Percentiles rank a stretch among this genome's conserved stretches.
Evolutionary conservation across 2,888 invertebrate species (phyloP).

Genomic region (Chirona hameri): DNA sequence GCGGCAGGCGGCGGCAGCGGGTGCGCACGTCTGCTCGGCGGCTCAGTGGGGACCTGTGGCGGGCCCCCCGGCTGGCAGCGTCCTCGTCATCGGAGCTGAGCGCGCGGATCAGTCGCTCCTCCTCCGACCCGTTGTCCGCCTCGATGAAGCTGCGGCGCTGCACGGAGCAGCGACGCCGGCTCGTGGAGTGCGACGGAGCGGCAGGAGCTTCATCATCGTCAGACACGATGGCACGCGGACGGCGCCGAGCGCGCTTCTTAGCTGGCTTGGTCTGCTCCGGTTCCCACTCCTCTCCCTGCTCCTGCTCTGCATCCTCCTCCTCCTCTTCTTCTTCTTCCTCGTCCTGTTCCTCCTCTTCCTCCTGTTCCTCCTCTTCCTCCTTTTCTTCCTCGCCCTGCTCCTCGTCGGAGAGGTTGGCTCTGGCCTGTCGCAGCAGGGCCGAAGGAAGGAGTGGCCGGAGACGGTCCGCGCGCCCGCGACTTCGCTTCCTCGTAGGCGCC

Average conservation of each 20-base stretch:
- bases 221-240: not conserved
- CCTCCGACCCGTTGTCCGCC: not conserved
- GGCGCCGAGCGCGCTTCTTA: conserved; percentile 23
- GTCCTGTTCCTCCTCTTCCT: not conserved
- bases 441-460: not conserved
- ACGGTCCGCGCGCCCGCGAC: not conserved
- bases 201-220: not conserved
- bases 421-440: not conserved
- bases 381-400: not conserved
- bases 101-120: not conserved
- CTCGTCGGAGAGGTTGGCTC: not conserved
- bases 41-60: not conserved
- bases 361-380: not conserved
- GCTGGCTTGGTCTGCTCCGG: conserved; percentile 35
- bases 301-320: conserved; percentile 34
- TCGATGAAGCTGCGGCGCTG: not conserved
- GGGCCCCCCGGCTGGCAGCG: not conserved
- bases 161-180: not conserved
- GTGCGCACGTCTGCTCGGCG: not conserved
- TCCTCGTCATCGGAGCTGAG: conserved; percentile 3
- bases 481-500: not conserved
- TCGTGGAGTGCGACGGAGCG: not conserved
- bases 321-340: not conserved
- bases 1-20: not conserved
- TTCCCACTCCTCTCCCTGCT: conserved; percentile 38